Evolutionary conservation across 2,113 vertebrate genomes (phyloP).

Genomic region (Brachirus orientalis): DNA sequence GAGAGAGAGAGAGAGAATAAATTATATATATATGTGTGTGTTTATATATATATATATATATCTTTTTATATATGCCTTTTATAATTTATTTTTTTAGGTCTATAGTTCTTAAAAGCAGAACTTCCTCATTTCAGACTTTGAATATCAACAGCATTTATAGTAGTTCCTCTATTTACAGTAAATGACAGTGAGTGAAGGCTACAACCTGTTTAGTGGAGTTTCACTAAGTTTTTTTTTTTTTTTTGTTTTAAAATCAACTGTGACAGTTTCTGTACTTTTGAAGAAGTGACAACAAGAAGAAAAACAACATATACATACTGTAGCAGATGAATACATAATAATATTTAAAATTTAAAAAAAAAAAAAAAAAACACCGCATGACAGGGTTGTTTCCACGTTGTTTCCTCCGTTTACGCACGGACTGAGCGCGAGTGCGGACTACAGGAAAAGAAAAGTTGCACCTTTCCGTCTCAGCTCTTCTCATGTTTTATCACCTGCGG

Average conservation of each 20-base stretch:
- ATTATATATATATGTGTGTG: too few relatives aligned
- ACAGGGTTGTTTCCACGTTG: not conserved
- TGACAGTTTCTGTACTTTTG: not conserved
- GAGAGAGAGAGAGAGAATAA: too few relatives aligned
- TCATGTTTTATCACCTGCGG: not conserved
- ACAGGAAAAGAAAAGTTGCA: conserved; percentile 53
- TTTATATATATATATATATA: too few relatives aligned
- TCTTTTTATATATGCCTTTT: not conserved
- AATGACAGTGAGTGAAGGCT: conserved; percentile 34
- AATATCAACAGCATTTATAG: conserved; percentile 55
- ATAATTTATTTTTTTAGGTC: not conserved
- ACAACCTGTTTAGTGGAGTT: conserved; percentile 61
- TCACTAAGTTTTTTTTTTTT: conserved; percentile 60
- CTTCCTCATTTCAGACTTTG: conserved; percentile 58
- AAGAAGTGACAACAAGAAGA: conserved; percentile 1
- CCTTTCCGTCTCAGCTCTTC: conserved; percentile 6
- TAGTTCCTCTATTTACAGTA: conserved; percentile 67
- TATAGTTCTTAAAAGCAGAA: conserved; percentile 31
- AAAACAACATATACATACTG: too few relatives aligned
- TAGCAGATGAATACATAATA: too few relatives aligned
- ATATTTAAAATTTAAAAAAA: not conserved
- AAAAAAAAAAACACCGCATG: not conserved
- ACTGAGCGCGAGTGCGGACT: conserved; percentile 13
- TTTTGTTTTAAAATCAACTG: not conserved
- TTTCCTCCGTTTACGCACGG: too few relatives aligned